Percentiles rank a stretch among this genome's conserved stretches.
Evolutionary conservation across 2,888 invertebrate genomes (phyloP).

Genomic region (Melolontha melolontha): DNA sequence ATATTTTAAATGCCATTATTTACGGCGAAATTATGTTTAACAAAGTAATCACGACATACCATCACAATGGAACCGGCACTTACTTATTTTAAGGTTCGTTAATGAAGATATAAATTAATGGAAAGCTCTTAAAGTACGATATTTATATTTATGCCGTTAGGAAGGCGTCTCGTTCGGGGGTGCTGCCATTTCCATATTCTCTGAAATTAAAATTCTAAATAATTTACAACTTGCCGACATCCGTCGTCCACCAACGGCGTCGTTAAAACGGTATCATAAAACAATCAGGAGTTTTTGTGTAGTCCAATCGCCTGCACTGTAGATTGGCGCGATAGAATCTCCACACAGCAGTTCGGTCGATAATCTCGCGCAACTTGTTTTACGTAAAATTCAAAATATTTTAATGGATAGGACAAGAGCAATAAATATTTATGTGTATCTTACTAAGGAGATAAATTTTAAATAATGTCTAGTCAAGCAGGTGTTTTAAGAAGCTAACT

Average conservation of each 20-base stretch:
- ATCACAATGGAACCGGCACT: slow-evolving; percentile 7
- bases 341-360: slow-evolving; percentile 23
- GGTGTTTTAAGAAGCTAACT: background rate
- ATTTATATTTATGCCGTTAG: slow-evolving; percentile 5
- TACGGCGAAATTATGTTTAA: slow-evolving; percentile 4
- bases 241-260: slow-evolving; percentile 7
- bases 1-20: slow-evolving; percentile 19
- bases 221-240: slow-evolving; percentile 19
- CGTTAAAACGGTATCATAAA: slow-evolving; percentile 20
- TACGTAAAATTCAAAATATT: slow-evolving; percentile 9
- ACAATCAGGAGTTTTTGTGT: slow-evolving; percentile 15
- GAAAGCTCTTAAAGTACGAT: too few relatives aligned
- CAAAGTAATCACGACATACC: slow-evolving; percentile 14
- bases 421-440: slow-evolving; percentile 35
- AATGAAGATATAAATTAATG: slow-evolving; percentile 19
- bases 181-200: background rate
- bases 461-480: slow-evolving; percentile 17
- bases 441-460: slow-evolving; percentile 36
- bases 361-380: slow-evolving; percentile 5
- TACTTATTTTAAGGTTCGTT: slow-evolving; percentile 13
- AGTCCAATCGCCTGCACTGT: too few relatives aligned
- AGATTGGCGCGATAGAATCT: background rate
- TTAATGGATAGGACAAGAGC: slow-evolving; percentile 20
- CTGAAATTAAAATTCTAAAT: slow-evolving; percentile 26
- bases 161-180: background rate